phyloP scores from a whole-genome alignment of 2,113 vertebrate genomes.

The Trachemys scripta region DNA sequence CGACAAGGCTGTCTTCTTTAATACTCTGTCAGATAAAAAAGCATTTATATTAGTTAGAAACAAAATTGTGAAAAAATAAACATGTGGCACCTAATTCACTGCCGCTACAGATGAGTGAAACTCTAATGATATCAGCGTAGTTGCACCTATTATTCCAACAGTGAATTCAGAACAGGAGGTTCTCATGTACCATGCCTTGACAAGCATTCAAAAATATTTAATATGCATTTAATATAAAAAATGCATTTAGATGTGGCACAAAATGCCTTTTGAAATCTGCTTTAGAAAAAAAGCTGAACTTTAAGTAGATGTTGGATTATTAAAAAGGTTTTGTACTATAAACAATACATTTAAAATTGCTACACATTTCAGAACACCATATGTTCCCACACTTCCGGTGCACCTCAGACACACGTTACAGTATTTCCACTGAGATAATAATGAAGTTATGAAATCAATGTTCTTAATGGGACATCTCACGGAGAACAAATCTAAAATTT shows the following conservation, averaged over 20 bases:
- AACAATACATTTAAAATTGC: not conserved
- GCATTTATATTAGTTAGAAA: not conserved
- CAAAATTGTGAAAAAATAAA: not conserved
- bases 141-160: not conserved
- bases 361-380: not conserved
- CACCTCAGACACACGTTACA: not conserved
- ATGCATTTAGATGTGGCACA: not conserved
- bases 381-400: not conserved
- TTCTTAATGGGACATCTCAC: not conserved
- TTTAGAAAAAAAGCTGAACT: not conserved
- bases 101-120: not conserved
- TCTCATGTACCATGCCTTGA: not conserved
- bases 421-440: not conserved
- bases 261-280: not conserved
- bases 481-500: not conserved
- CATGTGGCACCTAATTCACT: not conserved
- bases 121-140: not conserved
- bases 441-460: not conserved
- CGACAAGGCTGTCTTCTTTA: conserved; percentile 90
- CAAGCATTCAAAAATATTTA: conserved; percentile 24
- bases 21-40: conserved; percentile 83
- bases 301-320: not conserved
- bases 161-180: not conserved
- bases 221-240: not conserved
- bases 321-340: not conserved